Conservation (phyloP, 2,888 invertebrate genomes). For the Globia sparganii region DNA sequence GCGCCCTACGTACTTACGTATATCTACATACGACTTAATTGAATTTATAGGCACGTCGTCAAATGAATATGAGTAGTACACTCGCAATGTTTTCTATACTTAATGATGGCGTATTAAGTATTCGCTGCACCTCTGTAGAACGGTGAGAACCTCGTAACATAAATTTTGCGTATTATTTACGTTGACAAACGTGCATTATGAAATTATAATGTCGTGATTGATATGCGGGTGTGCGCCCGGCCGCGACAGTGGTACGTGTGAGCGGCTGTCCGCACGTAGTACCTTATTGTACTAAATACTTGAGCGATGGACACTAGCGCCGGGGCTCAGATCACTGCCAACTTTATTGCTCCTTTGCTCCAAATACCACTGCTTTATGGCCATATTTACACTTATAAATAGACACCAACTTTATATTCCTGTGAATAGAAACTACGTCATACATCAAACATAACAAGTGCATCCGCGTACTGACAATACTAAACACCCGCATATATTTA, state of each 20-base stretch:
- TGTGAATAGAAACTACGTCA: slow-evolving; percentile 52
- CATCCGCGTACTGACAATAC: slow-evolving; percentile 57
- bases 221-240: slow-evolving; percentile 79
- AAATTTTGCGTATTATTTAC: slow-evolving; percentile 91
- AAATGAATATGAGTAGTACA: slow-evolving; percentile 87
- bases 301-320: slow-evolving; percentile 63
- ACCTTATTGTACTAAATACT: slow-evolving; percentile 70
- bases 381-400: slow-evolving; percentile 53
- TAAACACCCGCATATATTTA: slow-evolving; percentile 65
- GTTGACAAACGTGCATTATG: slow-evolving; percentile 89
- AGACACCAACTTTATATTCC: slow-evolving; percentile 35
- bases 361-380: slow-evolving; percentile 55
- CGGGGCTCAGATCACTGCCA: slow-evolving; percentile 57
- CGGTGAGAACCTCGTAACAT: slow-evolving; percentile 90
- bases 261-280: slow-evolving; percentile 68
- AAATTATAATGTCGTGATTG: slow-evolving; percentile 88
- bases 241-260: slow-evolving; percentile 81
- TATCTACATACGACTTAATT: slow-evolving; percentile 83
- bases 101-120: slow-evolving; percentile 84
- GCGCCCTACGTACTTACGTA: slow-evolving; percentile 71
- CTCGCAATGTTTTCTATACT: slow-evolving; percentile 74
- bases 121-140: slow-evolving; percentile 83
- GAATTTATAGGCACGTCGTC: slow-evolving; percentile 88
- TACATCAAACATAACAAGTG: slow-evolving; percentile 51
- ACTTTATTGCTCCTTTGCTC: slow-evolving; percentile 54